Conservation (phyloP, 2,113 vertebrate genomes). For the Cyprinodon tularosa region DNA sequence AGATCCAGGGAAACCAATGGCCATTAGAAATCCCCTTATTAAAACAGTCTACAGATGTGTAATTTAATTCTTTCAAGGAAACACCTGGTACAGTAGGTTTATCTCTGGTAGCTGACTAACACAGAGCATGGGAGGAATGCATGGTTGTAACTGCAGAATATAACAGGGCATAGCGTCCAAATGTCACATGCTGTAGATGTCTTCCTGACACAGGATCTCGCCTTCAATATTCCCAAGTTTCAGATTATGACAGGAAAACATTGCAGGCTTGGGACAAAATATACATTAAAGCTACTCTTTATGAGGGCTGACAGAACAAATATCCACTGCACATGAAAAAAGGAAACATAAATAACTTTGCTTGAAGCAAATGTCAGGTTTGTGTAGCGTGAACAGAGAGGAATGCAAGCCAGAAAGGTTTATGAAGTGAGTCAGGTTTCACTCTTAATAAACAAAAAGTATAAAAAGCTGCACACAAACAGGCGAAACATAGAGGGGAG, state of each 20-base stretch:
- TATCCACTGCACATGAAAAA: slow-evolving; percentile 43
- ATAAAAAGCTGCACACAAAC: not conserved
- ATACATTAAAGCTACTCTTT: slow-evolving; percentile 55
- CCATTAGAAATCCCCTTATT: too few relatives aligned
- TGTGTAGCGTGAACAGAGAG: slow-evolving; percentile 22
- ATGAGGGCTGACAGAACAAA: slow-evolving; percentile 45
- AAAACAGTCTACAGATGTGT: too few relatives aligned
- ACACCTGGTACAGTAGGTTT: too few relatives aligned
- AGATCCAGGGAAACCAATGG: too few relatives aligned
- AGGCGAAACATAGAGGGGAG: not conserved
- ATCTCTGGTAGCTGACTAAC: too few relatives aligned
- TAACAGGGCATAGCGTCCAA: slow-evolving; percentile 18
- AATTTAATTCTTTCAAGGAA: too few relatives aligned
- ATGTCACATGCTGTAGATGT: not conserved
- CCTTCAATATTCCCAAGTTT: slow-evolving; percentile 42
- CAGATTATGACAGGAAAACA: slow-evolving; percentile 51
- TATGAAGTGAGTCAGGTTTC: slow-evolving; percentile 40
- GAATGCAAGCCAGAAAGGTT: slow-evolving; percentile 27
- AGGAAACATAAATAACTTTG: slow-evolving; percentile 43
- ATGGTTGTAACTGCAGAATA: not conserved
- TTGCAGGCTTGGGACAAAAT: slow-evolving; percentile 39
- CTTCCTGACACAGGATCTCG: slow-evolving; percentile 4
- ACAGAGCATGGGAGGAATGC: too few relatives aligned
- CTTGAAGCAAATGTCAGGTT: slow-evolving; percentile 33
- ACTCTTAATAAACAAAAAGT: slow-evolving; percentile 52